Evolutionary conservation across 2,797 vertebrate species (phyloP), one percentile per base, ranked within the genome.

Genomic region (Furcifer pardalis): DNA sequence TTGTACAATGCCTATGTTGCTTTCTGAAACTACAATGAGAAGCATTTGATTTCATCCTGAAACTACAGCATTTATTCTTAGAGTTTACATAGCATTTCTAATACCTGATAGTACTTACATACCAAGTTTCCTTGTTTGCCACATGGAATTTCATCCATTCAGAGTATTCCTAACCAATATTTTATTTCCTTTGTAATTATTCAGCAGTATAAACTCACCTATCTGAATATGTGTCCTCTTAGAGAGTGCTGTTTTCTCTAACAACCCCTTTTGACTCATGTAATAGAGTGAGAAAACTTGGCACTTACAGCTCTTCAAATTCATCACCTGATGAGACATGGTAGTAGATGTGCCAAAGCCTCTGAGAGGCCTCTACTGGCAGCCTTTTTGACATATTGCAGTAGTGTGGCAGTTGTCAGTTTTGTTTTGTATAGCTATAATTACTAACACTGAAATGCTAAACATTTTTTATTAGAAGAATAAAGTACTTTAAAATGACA

Each of bases 311-410:
- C 35, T 77, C 79, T 89, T 87, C 63, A 79, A 71, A 68, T 73
- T 85, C 0, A 0, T 79, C 1, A 7, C 71, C 46, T n/a, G 27
- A 84, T 86, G 59, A n/a, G 82, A 87, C 80, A 56, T 86, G 92
- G 68, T 86, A 88, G 88, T 69, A 81, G 68, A 69, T 81, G 84
- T 83, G 37, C 84, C 88, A 40, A 74, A 91, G 79, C 74, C 91
- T 85, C 75, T 0, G 49, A 84, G 87, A 83, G 88, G 79, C 72
- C 66, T 91, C 84, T 87, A 27, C 89, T 89, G 85, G 78, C 65
- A 91, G 81, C 83, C 86, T 86, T 76, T 44, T 46, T 92, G 89
- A 88, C 90, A 86, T 81, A 82, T 7, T 86, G 89, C 89, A 89
- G 79, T 88, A 88, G 77, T 87, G 84, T 2, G 0, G 5, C 76